Base-by-base conservation (phyloP, 2,888 invertebrate genomes). In the Cheilosia urbana region DNA sequence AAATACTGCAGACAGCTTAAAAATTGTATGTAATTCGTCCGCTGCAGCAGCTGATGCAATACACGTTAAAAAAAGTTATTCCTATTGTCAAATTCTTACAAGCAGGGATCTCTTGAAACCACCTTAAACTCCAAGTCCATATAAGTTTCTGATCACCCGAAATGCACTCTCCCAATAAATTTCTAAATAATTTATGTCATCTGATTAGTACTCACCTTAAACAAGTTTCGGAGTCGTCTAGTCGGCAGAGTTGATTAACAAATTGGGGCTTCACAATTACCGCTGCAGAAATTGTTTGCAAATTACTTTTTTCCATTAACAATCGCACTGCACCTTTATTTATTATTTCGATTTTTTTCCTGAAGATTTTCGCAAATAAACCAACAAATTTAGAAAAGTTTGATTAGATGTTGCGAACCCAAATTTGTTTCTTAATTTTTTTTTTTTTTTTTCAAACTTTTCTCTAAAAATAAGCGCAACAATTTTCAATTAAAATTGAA, bases 401-500 rank as follows among this genome's bases (percentile, higher is more conserved):
- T 65, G 57, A 71, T 63, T 63, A 17, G 47, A 19, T n/a, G 47
- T 45, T 7, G 24, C 15, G 49, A 62, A n/a, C 69, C 47, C 7
- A 7, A 19, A 47, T 40, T 42, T 21, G 21, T 21, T 21, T 21
- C 21, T 21, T n/a, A n/a, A 21, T 2, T 21, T 21, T 65, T 53
- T 69, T 37, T 62, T 47, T 34, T 19, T 65, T 53, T 69, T 37
- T 62, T 47, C 24, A 19, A 49, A 34, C 2, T 60, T 27, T 47
- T 57, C 5, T 63, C 34, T 9, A 4, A 30, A 19, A 11, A 40
- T 2, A 51, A 37, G 13, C 21, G 15, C 72, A 66, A 77, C 76
- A 45, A 58, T 77, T 81, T 80, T 72, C 85, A 85, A 77, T 85
- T 85, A 72, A 85, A 81, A 77, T 72, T 68, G 51, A 85, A 79